Evolutionary conservation across 1,140 invertebrate species (phyloP).

Genomic region (Babylonia areolata): DNA sequence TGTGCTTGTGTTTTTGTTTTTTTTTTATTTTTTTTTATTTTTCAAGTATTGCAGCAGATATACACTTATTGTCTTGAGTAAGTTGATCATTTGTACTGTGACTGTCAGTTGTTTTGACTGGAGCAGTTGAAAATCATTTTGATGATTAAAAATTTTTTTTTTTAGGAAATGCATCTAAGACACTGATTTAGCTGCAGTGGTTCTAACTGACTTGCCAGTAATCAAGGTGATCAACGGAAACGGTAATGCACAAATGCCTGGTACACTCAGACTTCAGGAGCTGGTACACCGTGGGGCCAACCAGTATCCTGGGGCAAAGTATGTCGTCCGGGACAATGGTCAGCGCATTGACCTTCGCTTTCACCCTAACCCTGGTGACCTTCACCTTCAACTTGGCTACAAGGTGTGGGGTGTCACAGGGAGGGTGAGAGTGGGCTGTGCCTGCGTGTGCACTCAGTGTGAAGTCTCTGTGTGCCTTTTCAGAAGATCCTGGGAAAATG

Average conservation of each 20-base stretch:
- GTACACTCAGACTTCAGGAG: constrained; percentile 89
- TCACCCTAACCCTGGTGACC: constrained; percentile 98
- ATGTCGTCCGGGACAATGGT: constrained; percentile 98
- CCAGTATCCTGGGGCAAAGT: constrained; percentile 99
- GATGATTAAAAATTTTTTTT: too few relatives aligned
- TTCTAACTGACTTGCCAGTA: too few relatives aligned
- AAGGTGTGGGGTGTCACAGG: constrained; percentile 77
- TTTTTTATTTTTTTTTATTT: too few relatives aligned
- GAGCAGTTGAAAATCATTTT: too few relatives aligned
- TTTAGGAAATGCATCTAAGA: too few relatives aligned
- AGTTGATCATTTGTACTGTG: too few relatives aligned
- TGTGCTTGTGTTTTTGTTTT: too few relatives aligned
- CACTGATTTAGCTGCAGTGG: too few relatives aligned
- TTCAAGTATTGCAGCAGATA: too few relatives aligned
- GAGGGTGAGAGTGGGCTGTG: neutral
- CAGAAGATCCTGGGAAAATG: neutral
- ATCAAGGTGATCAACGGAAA: too few relatives aligned
- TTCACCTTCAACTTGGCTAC: constrained; percentile 99
- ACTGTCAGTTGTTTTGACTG: too few relatives aligned
- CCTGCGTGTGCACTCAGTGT: neutral
- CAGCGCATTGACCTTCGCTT: constrained; percentile 98
- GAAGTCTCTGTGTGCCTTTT: neutral
- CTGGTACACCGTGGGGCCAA: constrained; percentile 97
- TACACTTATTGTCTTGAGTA: too few relatives aligned
- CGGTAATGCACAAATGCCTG: neutral